Evolutionary conservation across 1,140 invertebrate species (phyloP), one percentile per base, ranked within the genome.

Genomic region (Danaus melanippus): DNA sequence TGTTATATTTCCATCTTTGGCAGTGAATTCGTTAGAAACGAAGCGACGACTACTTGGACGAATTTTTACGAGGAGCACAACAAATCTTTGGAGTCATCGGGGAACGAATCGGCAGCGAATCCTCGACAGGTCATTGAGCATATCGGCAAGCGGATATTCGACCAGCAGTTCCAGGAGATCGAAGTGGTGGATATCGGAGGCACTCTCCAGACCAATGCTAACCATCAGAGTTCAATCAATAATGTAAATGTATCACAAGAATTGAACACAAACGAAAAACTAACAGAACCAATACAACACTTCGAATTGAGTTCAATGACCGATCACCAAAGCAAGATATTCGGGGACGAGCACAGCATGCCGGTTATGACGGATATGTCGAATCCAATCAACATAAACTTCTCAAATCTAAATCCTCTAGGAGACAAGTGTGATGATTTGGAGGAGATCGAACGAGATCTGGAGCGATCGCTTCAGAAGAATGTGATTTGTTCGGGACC

Each of bases 21-120:
- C 70, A 86, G 83, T 15, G 83, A 86, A 58, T 86, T 84, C 52
- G 66, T 80, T 9, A 81, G 73, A 9, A 79, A 77, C 51, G 83
- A 86, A 70, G 81, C 70, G 2, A 84, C 81, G 12, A 84, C 79
- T 5, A 82, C 84, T 39, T 86, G 84, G 84, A 84, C 79, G 53
- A 84, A 77, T 51, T 73, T 86, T 32, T 86, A 86, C 43, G 84
- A 84, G 58, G 74, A 84, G 32, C 79, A 84, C 42, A 84, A 86
- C 53, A 84, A 82, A 44, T 80, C 79, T 6, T 57, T 82, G 11
- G 81, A 86, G 44, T 75, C 72, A 5, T 86, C 79, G 0, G 74
- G 72, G 9, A 83, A 84, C 47, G 77, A 84, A 8, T 73, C 75
- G 0, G 69, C 54, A 5, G 65, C 53, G 0, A 74, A 79, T 48